Evolutionary conservation across 92 coral and sea anemone genomes (phyloP), one percentile per base, ranked within the genome.

Genomic region (Zoanthus gigantus): DNA sequence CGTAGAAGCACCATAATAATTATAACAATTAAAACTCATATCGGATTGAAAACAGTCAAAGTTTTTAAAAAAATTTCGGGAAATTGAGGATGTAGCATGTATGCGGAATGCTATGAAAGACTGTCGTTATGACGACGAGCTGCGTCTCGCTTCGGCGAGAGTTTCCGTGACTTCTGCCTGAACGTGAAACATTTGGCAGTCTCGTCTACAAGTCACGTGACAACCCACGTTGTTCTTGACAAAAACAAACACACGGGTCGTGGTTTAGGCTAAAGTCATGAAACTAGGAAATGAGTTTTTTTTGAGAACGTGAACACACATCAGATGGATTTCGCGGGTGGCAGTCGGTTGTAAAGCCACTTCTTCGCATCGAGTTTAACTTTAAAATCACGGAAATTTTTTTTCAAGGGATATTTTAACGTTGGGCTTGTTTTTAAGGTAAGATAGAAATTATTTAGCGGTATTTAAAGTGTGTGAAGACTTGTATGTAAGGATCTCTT

Each of bases 251-350:
- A 50, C 85, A 81, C 45, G 15, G 61, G 85, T 81, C 82, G 85
- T 74, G 75, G 85, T 81, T 81, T 81, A 81, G 85, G 85, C 85
- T 66, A 81, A 81, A 81, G 85, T 81, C 85, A 81, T 81, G 85
- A 81, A 81, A 81, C 85, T 47, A 81, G 85, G 85, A 81, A 81
- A 81, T 81, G 85, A 81, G 85, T 81, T 81, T 77, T 79, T 63
- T 69, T 69, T 67, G 74, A 81, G 58, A 81, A 81, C 85, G 85
- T 81, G 85, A 65, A 81, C 85, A 81, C 71, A 81, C 85, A 81
- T 79, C 72, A 61, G 83, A 79, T 60, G 16, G 83, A 31, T 79
- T 79, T 58, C 17, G 85, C 50, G 52, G 74, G 75, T 31, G 75
- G 47, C 74, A 66, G 85, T 18, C 57, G 85, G 58, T 42, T 53